Percentiles rank a stretch among this genome's conserved stretches.
Evolutionary conservation across 2,888 invertebrate genomes (phyloP).

Genomic region (Morpho achilles): DNA sequence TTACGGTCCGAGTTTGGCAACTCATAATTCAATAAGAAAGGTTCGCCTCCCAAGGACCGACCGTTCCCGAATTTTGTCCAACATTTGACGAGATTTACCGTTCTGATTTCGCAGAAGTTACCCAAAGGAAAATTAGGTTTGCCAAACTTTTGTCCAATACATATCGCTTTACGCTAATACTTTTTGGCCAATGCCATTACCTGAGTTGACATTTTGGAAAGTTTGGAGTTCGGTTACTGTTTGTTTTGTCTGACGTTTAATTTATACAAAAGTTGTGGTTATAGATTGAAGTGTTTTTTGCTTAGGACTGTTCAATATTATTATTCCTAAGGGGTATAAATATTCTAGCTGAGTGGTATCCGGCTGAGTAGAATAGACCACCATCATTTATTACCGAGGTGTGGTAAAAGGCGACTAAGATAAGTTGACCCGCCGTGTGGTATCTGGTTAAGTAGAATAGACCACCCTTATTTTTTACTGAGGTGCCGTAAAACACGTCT

Average conservation of each 20-base stretch:
- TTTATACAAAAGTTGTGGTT: not conserved
- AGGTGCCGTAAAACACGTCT: no score
- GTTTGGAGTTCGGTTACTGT: conserved; percentile 4
- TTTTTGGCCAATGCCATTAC: conserved; percentile 6
- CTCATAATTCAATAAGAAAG: conserved; percentile 56
- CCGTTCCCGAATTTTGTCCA: conserved; percentile 42
- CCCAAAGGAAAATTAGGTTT: conserved; percentile 68
- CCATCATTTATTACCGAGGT: no score
- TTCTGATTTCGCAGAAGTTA: conserved; percentile 62
- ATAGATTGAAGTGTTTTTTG: not conserved
- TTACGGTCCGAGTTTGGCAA: conserved; percentile 12
- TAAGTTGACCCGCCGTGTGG: no score
- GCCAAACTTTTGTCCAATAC: conserved; percentile 47
- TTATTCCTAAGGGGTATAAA: no score
- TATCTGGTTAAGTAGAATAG: no score
- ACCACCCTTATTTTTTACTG: no score
- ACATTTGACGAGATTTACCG: conserved; percentile 68
- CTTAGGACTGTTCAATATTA: no score
- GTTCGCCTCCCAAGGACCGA: conserved; percentile 38
- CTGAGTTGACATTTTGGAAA: conserved; percentile 10
- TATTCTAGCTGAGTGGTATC: no score
- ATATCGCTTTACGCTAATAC: conserved; percentile 14
- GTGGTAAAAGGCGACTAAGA: no score
- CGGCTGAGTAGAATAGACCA: no score
- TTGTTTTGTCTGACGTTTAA: not conserved